Conservation (phyloP, 2,888 invertebrate species). For the Philaethria dido region DNA sequence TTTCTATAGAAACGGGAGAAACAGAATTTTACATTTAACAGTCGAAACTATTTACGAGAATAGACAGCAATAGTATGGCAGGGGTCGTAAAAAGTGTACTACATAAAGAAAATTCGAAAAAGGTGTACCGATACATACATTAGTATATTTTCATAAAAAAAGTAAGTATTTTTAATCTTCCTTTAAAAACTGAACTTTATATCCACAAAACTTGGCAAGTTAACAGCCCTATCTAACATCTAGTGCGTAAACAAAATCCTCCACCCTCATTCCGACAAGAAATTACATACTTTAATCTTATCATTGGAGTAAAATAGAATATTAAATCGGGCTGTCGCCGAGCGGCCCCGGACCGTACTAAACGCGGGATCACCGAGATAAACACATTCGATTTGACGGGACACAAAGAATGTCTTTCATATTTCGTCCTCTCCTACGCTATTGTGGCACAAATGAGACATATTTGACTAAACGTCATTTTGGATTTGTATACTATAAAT, state of each 20-base stretch:
- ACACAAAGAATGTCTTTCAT: conserved; percentile 56
- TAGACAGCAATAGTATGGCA: too few relatives aligned
- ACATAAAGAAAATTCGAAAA: too few relatives aligned
- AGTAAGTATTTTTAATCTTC: too few relatives aligned
- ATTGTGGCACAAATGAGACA: background rate
- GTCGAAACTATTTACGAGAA: too few relatives aligned
- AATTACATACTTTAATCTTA: conserved; percentile 84
- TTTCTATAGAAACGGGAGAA: too few relatives aligned
- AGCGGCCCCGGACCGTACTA: conserved; percentile 67
- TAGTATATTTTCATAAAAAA: too few relatives aligned
- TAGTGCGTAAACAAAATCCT: conserved; percentile 64
- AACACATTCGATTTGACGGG: conserved; percentile 65
- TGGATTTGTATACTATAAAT: background rate
- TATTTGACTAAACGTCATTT: background rate
- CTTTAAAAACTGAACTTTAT: background rate
- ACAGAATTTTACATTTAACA: too few relatives aligned
- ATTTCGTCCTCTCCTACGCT: conserved; percentile 33
- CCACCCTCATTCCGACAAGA: conserved; percentile 74
- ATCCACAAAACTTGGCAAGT: background rate
- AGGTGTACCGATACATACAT: too few relatives aligned
- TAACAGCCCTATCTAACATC: conserved; percentile 61
- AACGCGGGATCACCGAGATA: conserved; percentile 56
- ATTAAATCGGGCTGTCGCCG: conserved; percentile 76
- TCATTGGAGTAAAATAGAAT: conserved; percentile 80
- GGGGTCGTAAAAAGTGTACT: too few relatives aligned